phyloP scores from a whole-genome alignment of 1,140 invertebrate genomes.

The Choristoneura fumiferana region DNA sequence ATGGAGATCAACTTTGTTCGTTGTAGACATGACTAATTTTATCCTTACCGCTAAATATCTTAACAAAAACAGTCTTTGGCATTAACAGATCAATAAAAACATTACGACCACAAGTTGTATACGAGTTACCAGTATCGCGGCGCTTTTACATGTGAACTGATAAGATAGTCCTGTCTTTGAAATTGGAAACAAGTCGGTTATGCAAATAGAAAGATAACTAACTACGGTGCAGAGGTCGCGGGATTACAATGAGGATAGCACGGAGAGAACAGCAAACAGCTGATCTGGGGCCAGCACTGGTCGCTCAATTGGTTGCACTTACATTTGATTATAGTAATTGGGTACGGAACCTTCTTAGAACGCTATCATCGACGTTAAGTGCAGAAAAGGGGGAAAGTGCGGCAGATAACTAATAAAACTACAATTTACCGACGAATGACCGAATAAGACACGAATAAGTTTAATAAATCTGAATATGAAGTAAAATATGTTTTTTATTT shows the following conservation, averaged over 20 bases:
- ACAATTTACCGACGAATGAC: too few species aligned
- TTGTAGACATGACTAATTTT: slow-evolving; percentile 43
- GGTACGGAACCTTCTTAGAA: slow-evolving; percentile 28
- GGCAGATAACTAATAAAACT: too few species aligned
- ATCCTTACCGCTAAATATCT: slow-evolving; percentile 22
- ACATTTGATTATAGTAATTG: slow-evolving; percentile 56
- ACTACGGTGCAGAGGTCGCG: slow-evolving; percentile 21
- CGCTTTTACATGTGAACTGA: slow-evolving; percentile 54
- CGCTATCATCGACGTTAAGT: slow-evolving; percentile 19
- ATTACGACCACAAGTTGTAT: slow-evolving; percentile 42
- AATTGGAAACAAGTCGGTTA: slow-evolving; percentile 54
- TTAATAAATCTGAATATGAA: too few species aligned
- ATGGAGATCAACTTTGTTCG: slow-evolving; percentile 49
- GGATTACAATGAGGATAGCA: neutral
- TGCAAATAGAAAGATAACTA: slow-evolving; percentile 41
- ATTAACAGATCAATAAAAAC: slow-evolving; percentile 30
- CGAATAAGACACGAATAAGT: too few species aligned
- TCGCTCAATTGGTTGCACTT: slow-evolving; percentile 21
- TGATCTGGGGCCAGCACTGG: neutral
- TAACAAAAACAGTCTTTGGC: slow-evolving; percentile 28
- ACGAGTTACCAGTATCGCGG: slow-evolving; percentile 48
- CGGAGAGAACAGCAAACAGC: neutral
- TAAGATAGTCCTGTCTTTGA: slow-evolving; percentile 60
- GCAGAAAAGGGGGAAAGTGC: too few species aligned
- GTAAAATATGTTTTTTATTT: too few species aligned